Conservation (phyloP, 2,888 invertebrate genomes). For the Machimus atricapillus region DNA sequence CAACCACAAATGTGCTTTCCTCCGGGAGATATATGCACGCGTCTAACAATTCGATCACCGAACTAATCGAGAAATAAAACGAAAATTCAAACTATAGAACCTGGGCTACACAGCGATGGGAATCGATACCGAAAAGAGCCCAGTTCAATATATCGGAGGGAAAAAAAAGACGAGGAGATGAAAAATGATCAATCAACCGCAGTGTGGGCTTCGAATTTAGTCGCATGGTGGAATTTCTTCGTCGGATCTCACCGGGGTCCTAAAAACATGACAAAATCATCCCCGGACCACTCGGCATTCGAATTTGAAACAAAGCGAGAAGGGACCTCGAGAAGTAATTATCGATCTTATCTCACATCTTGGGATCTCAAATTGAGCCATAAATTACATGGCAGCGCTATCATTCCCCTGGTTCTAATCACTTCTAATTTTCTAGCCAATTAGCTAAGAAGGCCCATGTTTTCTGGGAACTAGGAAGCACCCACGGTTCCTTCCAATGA, state of each 20-base stretch:
- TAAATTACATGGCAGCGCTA: constrained; percentile 23
- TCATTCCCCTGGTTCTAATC: constrained; percentile 30
- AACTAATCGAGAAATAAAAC: not conserved
- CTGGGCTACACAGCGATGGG: not conserved
- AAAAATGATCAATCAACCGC: constrained; percentile 23
- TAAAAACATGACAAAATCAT: constrained; percentile 23
- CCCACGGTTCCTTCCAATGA: not conserved
- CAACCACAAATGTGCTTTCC: constrained; percentile 13
- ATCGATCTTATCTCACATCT: constrained; percentile 37
- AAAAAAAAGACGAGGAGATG: not conserved
- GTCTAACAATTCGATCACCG: not conserved
- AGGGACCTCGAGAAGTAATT: constrained; percentile 9
- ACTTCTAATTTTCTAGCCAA: constrained; percentile 40
- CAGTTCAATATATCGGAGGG: not conserved
- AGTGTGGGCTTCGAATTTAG: not conserved
- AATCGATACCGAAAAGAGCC: constrained; percentile 3
- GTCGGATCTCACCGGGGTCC: not conserved
- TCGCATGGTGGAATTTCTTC: not conserved
- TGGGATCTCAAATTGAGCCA: constrained; percentile 25
- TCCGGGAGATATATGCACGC: not conserved
- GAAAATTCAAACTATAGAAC: not conserved
- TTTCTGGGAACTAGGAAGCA: constrained; percentile 13
- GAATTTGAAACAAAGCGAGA: constrained; percentile 4
- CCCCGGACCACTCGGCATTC: not conserved
- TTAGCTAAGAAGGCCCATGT: not conserved